A percentile compares a stretch with the other conserved stretches of the same genome.
Evolutionary conservation across 2,888 invertebrate species (phyloP).

Genomic region (Cynaeus angustus): DNA sequence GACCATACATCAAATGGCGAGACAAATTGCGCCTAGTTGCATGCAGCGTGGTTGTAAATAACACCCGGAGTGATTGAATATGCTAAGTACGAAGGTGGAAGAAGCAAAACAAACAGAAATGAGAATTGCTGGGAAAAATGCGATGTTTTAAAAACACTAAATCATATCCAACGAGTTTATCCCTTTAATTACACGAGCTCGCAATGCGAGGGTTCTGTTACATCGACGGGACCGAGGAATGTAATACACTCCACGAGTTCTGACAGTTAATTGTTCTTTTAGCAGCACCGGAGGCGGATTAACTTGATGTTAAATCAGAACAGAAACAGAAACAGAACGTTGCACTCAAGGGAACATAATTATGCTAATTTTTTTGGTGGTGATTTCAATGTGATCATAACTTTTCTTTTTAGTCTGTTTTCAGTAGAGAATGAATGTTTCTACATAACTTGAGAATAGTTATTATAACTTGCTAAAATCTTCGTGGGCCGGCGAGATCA

Average conservation of each 20-base stretch:
- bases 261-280: constrained; percentile 3
- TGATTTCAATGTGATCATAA: too few species aligned
- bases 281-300: neutral
- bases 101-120: constrained; percentile 4
- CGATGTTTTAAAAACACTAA: neutral
- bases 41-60: constrained; percentile 46
- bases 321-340: too few species aligned
- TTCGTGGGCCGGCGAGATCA: neutral
- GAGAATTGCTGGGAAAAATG: neutral
- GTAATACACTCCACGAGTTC: neutral
- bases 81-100: constrained; percentile 28
- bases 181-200: neutral
- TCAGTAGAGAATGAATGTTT: too few species aligned
- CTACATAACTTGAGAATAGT: too few species aligned
- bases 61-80: constrained; percentile 45
- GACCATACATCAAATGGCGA: constrained; percentile 43
- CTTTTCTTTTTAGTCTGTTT: too few species aligned
- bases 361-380: too few species aligned
- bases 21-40: constrained; percentile 48
- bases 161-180: constrained; percentile 1
- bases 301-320: too few species aligned
- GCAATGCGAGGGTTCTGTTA: neutral
- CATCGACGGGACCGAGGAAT: neutral
- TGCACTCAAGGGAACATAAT: too few species aligned
- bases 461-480: neutral